A percentile compares a stretch with the other conserved stretches of the same genome.
phyloP scores from a whole-genome alignment of 1,140 invertebrate species.

The Latrodectus geometricus region DNA sequence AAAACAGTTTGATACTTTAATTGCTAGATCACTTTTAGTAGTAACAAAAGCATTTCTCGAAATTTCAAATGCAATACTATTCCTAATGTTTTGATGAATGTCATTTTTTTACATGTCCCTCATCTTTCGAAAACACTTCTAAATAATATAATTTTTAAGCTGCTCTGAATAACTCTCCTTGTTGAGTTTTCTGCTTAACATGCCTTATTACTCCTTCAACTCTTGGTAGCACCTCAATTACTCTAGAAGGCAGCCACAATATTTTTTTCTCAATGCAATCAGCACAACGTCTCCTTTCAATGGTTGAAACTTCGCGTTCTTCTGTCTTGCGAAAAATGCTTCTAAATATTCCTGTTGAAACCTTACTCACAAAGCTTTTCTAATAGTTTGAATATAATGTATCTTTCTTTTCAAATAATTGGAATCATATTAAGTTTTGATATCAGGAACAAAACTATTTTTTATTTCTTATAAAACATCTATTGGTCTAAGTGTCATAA shows the following conservation, averaged over 20 bases:
- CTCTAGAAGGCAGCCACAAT: conserved; percentile 12
- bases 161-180: conserved; percentile 13
- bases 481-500: conserved; percentile 10
- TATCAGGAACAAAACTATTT: conserved; percentile 21
- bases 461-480: conserved; percentile 43
- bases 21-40: too few relatives aligned
- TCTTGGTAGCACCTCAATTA: neutral
- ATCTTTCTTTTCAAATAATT: conserved; percentile 7
- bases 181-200: neutral
- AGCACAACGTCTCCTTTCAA: conserved; percentile 19
- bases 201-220: neutral
- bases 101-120: too few relatives aligned
- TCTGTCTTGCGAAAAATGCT: neutral
- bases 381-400: neutral
- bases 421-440: neutral
- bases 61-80: too few relatives aligned
- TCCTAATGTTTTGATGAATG: too few relatives aligned
- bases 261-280: conserved; percentile 1
- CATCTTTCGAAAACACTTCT: conserved; percentile 13
- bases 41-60: too few relatives aligned
- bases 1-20: too few relatives aligned
- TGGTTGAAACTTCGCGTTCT: neutral
- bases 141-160: neutral
- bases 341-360: conserved; percentile 10
- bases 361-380: neutral